phyloP scores from a whole-genome alignment of 2,113 vertebrate genomes.

The Rhagologus leucostigma region DNA sequence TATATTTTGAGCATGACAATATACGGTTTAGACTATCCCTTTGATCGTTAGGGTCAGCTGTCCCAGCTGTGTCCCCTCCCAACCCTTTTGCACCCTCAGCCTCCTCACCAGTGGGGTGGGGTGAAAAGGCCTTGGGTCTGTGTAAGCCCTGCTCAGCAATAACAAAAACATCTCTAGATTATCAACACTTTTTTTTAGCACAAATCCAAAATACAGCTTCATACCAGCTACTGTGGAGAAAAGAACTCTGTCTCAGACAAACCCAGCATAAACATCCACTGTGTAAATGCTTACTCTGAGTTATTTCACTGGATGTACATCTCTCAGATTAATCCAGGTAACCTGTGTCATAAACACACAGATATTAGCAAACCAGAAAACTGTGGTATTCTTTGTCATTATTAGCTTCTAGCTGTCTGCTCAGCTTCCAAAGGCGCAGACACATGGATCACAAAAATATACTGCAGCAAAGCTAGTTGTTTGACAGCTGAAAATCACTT shows the following conservation, averaged over 20 bases:
- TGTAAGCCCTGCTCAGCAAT: not conserved
- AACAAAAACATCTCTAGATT: not conserved
- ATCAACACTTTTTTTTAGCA: not conserved
- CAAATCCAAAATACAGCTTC: not conserved
- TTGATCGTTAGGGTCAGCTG: not conserved
- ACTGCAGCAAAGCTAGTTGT: not conserved
- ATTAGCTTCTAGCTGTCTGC: not conserved
- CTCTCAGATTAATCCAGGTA: not conserved
- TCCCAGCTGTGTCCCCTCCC: not conserved
- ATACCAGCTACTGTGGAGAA: not conserved
- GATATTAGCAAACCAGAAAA: not conserved
- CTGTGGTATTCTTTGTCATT: not conserved
- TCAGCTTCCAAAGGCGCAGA: not conserved
- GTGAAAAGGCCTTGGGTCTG: not conserved
- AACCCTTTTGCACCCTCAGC: not conserved
- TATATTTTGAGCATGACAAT: not conserved
- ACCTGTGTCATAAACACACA: not conserved
- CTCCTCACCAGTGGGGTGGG: not conserved
- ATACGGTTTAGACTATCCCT: not conserved
- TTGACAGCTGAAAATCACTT: not conserved
- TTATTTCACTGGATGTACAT: not conserved
- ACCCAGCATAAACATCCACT: not conserved
- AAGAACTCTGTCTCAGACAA: not conserved
- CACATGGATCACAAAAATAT: not conserved
- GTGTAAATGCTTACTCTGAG: not conserved